These are phyloP conservation scores for Lasioglossum albipes DNA, from an alignment of 1,140 invertebrate species.

Conservation along the genomic window DNA sequence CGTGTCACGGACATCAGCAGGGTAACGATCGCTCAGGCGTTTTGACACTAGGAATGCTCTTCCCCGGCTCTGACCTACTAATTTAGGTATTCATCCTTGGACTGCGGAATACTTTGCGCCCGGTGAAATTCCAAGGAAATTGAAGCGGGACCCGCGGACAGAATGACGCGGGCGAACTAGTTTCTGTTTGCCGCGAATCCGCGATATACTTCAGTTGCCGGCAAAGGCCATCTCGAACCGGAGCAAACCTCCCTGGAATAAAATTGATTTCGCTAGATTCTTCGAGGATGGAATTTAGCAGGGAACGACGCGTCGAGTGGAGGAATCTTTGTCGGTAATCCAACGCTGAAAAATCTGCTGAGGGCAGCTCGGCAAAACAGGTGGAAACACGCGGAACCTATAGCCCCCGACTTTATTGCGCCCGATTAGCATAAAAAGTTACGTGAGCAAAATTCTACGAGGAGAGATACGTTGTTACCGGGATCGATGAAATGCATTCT, in stretches of 20 bases:
- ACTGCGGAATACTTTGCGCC: conserved; percentile 26
- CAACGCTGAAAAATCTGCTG: background rate
- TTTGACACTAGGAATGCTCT: conserved; percentile 52
- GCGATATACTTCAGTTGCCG: background rate
- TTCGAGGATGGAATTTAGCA: no score
- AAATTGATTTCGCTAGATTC: background rate
- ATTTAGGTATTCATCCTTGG: conserved; percentile 42
- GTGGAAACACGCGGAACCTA: background rate
- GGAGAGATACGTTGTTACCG: no score
- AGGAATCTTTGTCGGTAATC: no score
- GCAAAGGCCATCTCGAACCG: background rate
- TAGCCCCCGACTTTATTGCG: background rate
- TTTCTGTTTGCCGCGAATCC: background rate
- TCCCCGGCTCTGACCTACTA: conserved; percentile 28
- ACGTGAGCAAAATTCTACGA: conserved; percentile 5
- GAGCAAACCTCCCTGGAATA: background rate
- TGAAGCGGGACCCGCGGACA: background rate
- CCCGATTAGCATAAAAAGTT: background rate
- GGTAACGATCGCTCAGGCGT: conserved; percentile 57
- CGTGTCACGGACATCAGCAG: conserved; percentile 62
- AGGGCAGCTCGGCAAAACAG: background rate
- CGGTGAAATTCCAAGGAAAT: conserved; percentile 27
- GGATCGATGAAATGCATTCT: no score
- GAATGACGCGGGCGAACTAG: background rate
- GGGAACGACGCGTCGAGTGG: no score